A percentile compares a stretch with the other conserved stretches of the same genome.
Evolutionary conservation across 2,113 vertebrate species (phyloP).

Genomic region (Apteryx owenii): DNA sequence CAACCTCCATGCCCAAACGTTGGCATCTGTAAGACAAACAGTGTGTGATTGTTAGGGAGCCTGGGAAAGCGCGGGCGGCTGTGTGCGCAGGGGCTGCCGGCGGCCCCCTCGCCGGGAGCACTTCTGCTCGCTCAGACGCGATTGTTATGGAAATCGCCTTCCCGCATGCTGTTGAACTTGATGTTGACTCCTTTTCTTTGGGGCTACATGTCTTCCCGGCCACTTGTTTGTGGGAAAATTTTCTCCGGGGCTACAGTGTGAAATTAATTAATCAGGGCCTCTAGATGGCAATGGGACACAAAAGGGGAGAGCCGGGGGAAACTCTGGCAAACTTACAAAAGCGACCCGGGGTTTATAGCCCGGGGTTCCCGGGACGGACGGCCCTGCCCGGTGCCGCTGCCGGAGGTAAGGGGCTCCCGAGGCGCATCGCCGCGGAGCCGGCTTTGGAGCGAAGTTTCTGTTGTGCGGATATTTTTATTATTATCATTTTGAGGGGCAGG

Average conservation of each 20-base stretch:
- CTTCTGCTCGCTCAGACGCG: constrained; percentile 84
- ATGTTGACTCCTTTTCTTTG: constrained; percentile 88
- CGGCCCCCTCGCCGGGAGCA: constrained; percentile 84
- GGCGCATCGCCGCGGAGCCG: neutral
- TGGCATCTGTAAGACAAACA: constrained; percentile 84
- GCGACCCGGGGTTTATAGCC: constrained; percentile 34
- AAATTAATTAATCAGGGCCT: constrained; percentile 84
- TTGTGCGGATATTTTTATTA: neutral
- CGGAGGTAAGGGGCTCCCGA: constrained; percentile 48
- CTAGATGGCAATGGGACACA: constrained; percentile 64
- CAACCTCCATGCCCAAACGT: constrained; percentile 78
- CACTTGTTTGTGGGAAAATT: constrained; percentile 85
- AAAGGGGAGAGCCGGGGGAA: constrained; percentile 52
- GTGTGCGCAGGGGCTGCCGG: constrained; percentile 80
- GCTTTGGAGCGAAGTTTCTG: neutral
- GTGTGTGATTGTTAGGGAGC: constrained; percentile 87
- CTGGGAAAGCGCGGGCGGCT: constrained; percentile 87
- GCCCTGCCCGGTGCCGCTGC: constrained; percentile 6
- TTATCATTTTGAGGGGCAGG: neutral
- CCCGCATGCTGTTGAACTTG: constrained; percentile 93
- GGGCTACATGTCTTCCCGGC: constrained; percentile 67
- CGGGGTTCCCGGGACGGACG: neutral
- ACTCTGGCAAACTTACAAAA: constrained; percentile 51
- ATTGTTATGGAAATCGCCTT: constrained; percentile 89
- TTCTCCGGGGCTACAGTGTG: constrained; percentile 78